Base-by-base conservation (phyloP, 1,140 invertebrate species). In the Drosophila truncata region DNA sequence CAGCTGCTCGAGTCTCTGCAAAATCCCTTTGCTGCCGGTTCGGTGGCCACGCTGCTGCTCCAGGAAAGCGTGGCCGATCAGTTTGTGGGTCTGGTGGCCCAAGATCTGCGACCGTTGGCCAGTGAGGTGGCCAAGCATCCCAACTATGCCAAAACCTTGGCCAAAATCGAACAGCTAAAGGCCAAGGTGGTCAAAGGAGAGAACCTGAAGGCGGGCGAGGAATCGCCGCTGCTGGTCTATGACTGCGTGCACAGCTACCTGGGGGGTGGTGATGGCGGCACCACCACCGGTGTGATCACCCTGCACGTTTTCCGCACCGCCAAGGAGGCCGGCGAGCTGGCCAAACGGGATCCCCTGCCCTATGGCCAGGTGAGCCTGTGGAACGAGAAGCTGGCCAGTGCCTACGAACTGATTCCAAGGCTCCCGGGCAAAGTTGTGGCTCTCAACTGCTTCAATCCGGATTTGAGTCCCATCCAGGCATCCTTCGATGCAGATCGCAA, bases 281-380 rank as follows among this genome's bases (percentile, higher is more conserved):
- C 65, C 2, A 69, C 76, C 11, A 71, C 75, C 7, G 91, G 88
- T 0, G 61, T 90, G 35, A 63, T 86, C 6, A 91, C 79, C 0
- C 50, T 92, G 20, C 80, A 92, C 25, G 78, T 82, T 0, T 92
- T 92, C 62, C 91, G 91, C 33, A 92, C 91, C 0, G 62, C 87
- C 59, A 91, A 90, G 49, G 91, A 92, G 58, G 79, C 91, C 27
- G 80, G 78, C 14, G 37, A 67, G 25, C 55, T 92, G 35, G 66
- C 58, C 25, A 35, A 29, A 4, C 80, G 85, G 42, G 91, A 92
- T 47, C 62, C 71, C 0, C n/a, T 92, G 14, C 29, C 33, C 18
- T 81, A 70, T 29, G 35, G 35, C 37, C 73, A 63, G 7, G 90
- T 76, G 0, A 86, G 91, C 27, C 78, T 92, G 27, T 92, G 91